Evolutionary conservation across 2,797 vertebrate genomes (phyloP).

Genomic region (Galaxias olidus): DNA sequence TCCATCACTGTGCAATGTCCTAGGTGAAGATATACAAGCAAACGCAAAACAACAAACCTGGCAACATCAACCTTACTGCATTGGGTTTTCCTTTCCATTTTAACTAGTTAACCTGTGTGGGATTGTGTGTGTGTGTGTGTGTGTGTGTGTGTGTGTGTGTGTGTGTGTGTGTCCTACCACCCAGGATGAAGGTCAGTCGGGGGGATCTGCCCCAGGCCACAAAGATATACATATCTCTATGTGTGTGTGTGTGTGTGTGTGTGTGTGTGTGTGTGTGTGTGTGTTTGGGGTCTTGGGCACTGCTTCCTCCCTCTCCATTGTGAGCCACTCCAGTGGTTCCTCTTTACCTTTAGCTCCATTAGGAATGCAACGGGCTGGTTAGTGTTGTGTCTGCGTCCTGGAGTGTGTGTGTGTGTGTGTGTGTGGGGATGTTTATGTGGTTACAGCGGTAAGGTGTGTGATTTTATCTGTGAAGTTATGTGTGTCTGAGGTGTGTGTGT

Average conservation of each 20-base stretch:
- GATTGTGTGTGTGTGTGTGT: neutral
- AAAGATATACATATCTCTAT: constrained; percentile 8
- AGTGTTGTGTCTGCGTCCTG: neutral
- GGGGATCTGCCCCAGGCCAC: constrained; percentile 59
- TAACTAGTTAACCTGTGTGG: neutral
- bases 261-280: constrained; percentile 9
- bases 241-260: constrained; percentile 15
- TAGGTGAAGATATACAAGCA: too few species aligned
- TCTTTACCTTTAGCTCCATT: neutral
- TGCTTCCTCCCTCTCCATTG: constrained; percentile 57
- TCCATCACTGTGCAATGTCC: too few species aligned
- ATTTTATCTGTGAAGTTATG: constrained; percentile 49
- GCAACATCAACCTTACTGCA: too few species aligned
- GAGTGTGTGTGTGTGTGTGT: constrained; percentile 2
- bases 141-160: constrained; percentile 21
- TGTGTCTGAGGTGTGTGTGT: neutral
- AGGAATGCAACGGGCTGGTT: neutral
- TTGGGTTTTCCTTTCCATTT: too few species aligned
- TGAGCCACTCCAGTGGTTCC: constrained; percentile 37
- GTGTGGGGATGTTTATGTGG: constrained; percentile 50
- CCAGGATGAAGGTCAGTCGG: constrained; percentile 53
- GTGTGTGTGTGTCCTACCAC: constrained; percentile 49
- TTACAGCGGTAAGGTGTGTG: constrained; percentile 53
- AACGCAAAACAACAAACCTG: too few species aligned
- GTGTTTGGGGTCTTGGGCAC: constrained; percentile 44